These are phyloP conservation scores for Saccostrea glomerata DNA, from an alignment of 1,140 invertebrate genomes.

Conservation along the genomic window DNA sequence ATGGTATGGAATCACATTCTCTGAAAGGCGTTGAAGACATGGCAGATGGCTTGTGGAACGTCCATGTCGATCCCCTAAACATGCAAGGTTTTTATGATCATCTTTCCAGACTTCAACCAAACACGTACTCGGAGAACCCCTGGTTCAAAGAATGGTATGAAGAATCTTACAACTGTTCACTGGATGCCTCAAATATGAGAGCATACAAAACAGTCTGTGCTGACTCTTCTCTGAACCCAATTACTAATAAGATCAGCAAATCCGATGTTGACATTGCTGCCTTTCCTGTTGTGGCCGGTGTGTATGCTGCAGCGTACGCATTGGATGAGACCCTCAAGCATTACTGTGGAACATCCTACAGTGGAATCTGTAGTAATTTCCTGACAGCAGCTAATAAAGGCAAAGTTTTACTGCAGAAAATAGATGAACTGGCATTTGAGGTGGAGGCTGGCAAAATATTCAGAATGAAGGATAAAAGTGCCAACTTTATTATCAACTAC, in stretches of 20 bases:
- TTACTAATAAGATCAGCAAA: slow-evolving; percentile 28
- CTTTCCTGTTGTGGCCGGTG: slow-evolving; percentile 67
- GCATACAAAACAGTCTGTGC: slow-evolving; percentile 53
- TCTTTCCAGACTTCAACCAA: slow-evolving; percentile 55
- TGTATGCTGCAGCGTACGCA: slow-evolving; percentile 69
- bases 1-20: background rate
- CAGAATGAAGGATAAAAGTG: slow-evolving; percentile 60
- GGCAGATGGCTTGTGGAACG: slow-evolving; percentile 66
- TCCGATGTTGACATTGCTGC: slow-evolving; percentile 13
- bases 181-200: slow-evolving; percentile 56
- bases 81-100: slow-evolving; percentile 63
- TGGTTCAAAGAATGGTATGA: slow-evolving; percentile 77
- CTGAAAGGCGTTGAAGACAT: slow-evolving; percentile 57
- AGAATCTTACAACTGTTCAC: slow-evolving; percentile 66
- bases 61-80: slow-evolving; percentile 53
- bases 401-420: slow-evolving; percentile 65
- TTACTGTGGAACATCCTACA: slow-evolving; percentile 70
- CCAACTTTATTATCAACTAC: slow-evolving; percentile 62
- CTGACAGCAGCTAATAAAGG: slow-evolving; percentile 64
- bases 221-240: background rate
- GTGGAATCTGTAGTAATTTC: slow-evolving; percentile 68
- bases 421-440: slow-evolving; percentile 62
- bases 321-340: slow-evolving; percentile 66
- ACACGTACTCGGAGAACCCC: slow-evolving; percentile 67
- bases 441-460: slow-evolving; percentile 61